Evolutionary conservation across 2,113 vertebrate species (phyloP).

Genomic region (Gymnobelideus leadbeateri): DNA sequence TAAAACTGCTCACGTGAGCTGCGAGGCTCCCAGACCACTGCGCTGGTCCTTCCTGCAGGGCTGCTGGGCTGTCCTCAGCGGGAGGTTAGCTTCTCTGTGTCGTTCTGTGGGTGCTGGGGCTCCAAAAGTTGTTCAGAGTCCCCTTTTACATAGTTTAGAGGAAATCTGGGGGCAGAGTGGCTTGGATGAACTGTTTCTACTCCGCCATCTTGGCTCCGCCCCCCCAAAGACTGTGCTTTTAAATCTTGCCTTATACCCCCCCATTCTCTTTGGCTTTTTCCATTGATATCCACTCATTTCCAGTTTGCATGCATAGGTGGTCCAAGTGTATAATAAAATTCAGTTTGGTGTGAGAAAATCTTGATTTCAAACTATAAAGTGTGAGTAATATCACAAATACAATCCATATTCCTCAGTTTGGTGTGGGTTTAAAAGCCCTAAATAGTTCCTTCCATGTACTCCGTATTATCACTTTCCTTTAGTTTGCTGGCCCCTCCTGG

Average conservation of each 20-base stretch:
- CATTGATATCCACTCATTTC: neutral
- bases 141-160: no score
- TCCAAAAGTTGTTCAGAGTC: no score
- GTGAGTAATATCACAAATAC: neutral
- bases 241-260: neutral
- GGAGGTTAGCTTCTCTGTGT: no score
- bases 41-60: no score
- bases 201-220: no score
- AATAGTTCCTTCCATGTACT: neutral
- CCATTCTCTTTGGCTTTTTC: neutral
- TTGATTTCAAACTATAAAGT: neutral
- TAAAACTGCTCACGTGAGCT: no score
- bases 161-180: no score
- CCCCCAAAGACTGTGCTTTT: neutral
- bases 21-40: no score
- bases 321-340: neutral
- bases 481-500: neutral
- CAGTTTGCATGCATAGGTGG: neutral
- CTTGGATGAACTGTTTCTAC: no score
- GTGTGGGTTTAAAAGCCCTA: neutral
- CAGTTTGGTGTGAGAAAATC: neutral
- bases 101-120: no score
- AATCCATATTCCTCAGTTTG: neutral
- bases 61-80: no score
- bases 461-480: neutral